phyloP scores from a whole-genome alignment of 1,140 invertebrate species.

The Seison nebaliae region DNA sequence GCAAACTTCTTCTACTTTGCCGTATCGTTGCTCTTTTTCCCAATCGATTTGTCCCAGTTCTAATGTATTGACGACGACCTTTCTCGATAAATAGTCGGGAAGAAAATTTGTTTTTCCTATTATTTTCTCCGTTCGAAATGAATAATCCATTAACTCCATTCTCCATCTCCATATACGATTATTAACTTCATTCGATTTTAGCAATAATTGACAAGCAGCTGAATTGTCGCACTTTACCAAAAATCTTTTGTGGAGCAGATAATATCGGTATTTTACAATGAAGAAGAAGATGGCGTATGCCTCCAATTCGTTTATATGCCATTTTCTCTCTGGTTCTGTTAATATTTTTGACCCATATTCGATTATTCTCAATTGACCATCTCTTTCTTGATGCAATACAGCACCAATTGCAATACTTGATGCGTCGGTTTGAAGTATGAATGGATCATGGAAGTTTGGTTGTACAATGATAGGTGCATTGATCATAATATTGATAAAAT shows the following conservation, averaged over 20 bases:
- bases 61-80: too few relatives aligned
- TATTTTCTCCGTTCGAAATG: too few relatives aligned
- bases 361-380: slow-evolving; percentile 2
- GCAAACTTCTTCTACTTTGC: too few relatives aligned
- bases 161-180: too few relatives aligned
- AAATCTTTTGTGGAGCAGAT: slow-evolving; percentile 9
- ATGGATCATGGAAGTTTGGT: slow-evolving; percentile 1
- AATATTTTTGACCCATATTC: slow-evolving; percentile 1
- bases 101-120: too few relatives aligned
- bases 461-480: slow-evolving; percentile 11
- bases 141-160: too few relatives aligned
- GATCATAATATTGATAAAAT: slow-evolving; percentile 12
- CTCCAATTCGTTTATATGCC: neutral
- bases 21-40: too few relatives aligned
- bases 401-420: slow-evolving; percentile 9
- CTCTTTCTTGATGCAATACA: slow-evolving; percentile 13
- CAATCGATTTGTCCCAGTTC: too few relatives aligned
- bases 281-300: neutral
- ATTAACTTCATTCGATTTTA: too few relatives aligned
- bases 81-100: too few relatives aligned
- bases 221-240: slow-evolving; percentile 9
- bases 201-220: slow-evolving; percentile 4
- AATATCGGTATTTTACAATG: neutral
- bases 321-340: neutral
- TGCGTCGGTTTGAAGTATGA: slow-evolving; percentile 14